Evolutionary conservation across 2,797 vertebrate species (phyloP), one percentile per base, ranked within the genome.

Genomic region (Pipistrellus nathusii): DNA sequence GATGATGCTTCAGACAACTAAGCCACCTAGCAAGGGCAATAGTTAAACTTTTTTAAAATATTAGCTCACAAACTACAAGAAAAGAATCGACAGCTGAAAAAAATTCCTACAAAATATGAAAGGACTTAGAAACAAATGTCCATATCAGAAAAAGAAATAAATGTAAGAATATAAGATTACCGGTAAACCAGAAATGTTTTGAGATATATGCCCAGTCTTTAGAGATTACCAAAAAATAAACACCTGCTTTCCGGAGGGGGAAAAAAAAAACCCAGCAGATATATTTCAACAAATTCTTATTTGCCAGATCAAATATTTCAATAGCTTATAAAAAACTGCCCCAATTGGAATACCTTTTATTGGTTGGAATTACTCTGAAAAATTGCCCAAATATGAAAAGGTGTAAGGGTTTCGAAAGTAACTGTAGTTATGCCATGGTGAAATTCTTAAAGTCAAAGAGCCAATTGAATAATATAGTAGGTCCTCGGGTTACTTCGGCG

Each of bases 301-400:
- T 55, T 91, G 14, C 21, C 64, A 44, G 38, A 83, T 76, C 41
- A 94, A 91, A 76, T 48, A 93, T 82, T 84, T 92, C n/a, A 92
- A 64, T 21, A 86, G 35, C 27, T 94, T 78, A 66, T 72, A 82
- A 69, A 90, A 84, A 69, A 30, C 7, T 71, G 41, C 3, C 38
- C 8, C 59, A 21, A 75, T 71, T 32, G 76, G 80, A 85, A 57
- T 41, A 80, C 21, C 71, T 51, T 83, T 78, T 64, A 51, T 86
- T 20, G 18, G 20, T 0, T 82, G 32, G 89, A 78, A 93, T 59
- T 82, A 96, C 41, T 90, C 73, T 77, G 48, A 82, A 82, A 82
- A 92, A 86, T 4, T 64, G 30, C 23, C 30, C 81, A 90, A 59
- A 90, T 12, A 25, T 46, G 55, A 80, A 76, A 86, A 53, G 17